Evolutionary conservation across 2,113 vertebrate genomes (phyloP).

Genomic region (Lepus americanus): DNA sequence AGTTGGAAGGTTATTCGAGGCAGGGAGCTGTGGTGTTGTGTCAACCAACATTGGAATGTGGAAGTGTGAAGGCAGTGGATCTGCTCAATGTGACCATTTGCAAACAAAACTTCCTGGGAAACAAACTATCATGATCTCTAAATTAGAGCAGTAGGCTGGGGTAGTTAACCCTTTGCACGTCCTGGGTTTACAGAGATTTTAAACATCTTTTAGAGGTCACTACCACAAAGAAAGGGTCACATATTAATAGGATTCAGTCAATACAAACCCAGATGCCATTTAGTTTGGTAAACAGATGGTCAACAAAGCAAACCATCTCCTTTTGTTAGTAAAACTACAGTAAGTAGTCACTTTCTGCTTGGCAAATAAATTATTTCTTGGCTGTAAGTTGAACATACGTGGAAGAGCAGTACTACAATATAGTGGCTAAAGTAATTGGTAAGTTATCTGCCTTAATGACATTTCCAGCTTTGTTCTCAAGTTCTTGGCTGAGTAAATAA

Average conservation of each 20-base stretch:
- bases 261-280: background rate
- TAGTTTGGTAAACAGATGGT: background rate
- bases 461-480: constrained; percentile 13
- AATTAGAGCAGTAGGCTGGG: background rate
- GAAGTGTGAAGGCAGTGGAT: background rate
- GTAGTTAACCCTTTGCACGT: background rate
- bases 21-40: background rate
- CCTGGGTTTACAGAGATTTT: constrained; percentile 11
- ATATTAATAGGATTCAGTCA: background rate
- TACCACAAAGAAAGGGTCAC: background rate
- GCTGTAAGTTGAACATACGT: background rate
- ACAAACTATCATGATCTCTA: constrained; percentile 25
- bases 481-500: constrained; percentile 23
- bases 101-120: constrained; percentile 58
- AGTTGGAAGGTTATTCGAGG: constrained; percentile 34
- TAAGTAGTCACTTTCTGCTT: constrained; percentile 25
- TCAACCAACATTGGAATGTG: background rate
- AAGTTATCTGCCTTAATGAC: background rate
- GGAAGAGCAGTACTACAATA: background rate
- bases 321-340: background rate
- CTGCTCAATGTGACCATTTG: background rate
- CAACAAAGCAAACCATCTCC: background rate
- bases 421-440: background rate
- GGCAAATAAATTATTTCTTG: constrained; percentile 10
- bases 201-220: background rate